Conservation (phyloP, 1,140 invertebrate genomes). For the Dryas iulia region DNA sequence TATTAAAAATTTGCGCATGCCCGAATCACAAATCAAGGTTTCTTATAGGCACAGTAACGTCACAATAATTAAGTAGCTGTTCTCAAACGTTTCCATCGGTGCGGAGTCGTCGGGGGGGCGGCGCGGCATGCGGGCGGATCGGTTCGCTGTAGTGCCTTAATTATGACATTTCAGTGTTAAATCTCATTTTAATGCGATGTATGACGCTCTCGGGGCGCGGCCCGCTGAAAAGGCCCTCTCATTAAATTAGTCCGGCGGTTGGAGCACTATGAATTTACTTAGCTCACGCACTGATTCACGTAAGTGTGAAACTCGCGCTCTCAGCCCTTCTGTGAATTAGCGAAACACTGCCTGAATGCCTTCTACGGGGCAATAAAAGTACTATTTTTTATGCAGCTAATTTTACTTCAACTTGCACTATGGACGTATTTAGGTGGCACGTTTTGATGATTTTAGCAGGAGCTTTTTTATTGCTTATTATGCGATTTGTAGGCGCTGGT, state of each 20-base stretch:
- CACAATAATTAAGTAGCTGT: constrained; percentile 53
- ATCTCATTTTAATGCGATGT: constrained; percentile 68
- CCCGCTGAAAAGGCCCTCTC: constrained; percentile 68
- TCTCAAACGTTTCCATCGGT: constrained; percentile 43
- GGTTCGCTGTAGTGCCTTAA: constrained; percentile 61
- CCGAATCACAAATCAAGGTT: constrained; percentile 33
- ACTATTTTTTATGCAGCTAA: constrained; percentile 56
- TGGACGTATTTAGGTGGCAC: constrained; percentile 26
- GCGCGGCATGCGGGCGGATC: constrained; percentile 10
- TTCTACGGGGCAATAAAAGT: constrained; percentile 68
- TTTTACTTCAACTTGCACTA: constrained; percentile 42
- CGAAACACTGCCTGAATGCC: constrained; percentile 70
- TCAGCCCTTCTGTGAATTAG: constrained; percentile 67
- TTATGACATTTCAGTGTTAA: constrained; percentile 73
- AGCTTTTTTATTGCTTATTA: constrained; percentile 15
- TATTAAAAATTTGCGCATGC: constrained; percentile 38
- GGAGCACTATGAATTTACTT: constrained; percentile 71
- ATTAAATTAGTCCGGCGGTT: constrained; percentile 76
- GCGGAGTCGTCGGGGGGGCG: constrained; percentile 31
- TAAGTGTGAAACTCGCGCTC: constrained; percentile 74
- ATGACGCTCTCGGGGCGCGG: constrained; percentile 53
- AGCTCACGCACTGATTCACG: constrained; percentile 70
- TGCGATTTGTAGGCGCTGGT: constrained; percentile 9
- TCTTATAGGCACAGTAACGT: constrained; percentile 45
- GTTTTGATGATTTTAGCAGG: constrained; percentile 22